phyloP scores from a whole-genome alignment of 2,888 invertebrate genomes.

The Dermolepida albohirtum region DNA sequence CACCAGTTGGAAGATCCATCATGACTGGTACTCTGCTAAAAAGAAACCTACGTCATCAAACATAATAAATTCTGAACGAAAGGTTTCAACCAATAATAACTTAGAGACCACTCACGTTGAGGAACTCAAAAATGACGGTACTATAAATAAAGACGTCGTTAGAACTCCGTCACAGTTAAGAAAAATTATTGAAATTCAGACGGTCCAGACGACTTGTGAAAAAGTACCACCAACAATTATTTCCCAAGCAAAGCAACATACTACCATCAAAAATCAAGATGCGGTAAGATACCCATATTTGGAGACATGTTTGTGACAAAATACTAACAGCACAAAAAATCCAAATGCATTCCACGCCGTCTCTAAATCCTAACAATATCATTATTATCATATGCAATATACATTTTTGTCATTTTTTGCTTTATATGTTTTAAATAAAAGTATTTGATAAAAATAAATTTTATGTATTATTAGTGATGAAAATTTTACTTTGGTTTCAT shows the following conservation, averaged over 20 bases:
- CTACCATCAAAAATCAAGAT: slow-evolving; percentile 17
- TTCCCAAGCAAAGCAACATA: slow-evolving; percentile 19
- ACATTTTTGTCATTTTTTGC: slow-evolving; percentile 16
- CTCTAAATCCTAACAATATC: slow-evolving; percentile 23
- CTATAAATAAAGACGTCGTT: slow-evolving; percentile 35
- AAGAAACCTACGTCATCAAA: slow-evolving; percentile 65
- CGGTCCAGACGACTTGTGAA: slow-evolving; percentile 56
- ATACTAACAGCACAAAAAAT: slow-evolving; percentile 38
- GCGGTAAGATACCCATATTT: slow-evolving; percentile 43
- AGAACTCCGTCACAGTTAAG: slow-evolving; percentile 56
- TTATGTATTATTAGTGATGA: not conserved
- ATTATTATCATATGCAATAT: slow-evolving; percentile 14
- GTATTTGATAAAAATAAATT: slow-evolving; percentile 3
- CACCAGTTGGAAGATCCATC: slow-evolving; percentile 80
- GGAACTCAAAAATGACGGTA: slow-evolving; percentile 45
- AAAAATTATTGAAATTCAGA: slow-evolving; percentile 58
- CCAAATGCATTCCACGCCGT: slow-evolving; percentile 33
- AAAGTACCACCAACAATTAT: slow-evolving; percentile 28
- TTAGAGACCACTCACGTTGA: slow-evolving; percentile 39
- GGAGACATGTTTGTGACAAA: slow-evolving; percentile 44
- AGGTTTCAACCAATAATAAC: slow-evolving; percentile 41
- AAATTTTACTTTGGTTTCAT: not conserved
- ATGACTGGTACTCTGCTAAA: slow-evolving; percentile 72
- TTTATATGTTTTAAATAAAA: slow-evolving; percentile 26
- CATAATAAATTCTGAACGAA: slow-evolving; percentile 34